Evolutionary conservation across 2,113 vertebrate species (phyloP), one percentile per base, ranked within the genome.

Genomic region (Dromaius novaehollandiae): DNA sequence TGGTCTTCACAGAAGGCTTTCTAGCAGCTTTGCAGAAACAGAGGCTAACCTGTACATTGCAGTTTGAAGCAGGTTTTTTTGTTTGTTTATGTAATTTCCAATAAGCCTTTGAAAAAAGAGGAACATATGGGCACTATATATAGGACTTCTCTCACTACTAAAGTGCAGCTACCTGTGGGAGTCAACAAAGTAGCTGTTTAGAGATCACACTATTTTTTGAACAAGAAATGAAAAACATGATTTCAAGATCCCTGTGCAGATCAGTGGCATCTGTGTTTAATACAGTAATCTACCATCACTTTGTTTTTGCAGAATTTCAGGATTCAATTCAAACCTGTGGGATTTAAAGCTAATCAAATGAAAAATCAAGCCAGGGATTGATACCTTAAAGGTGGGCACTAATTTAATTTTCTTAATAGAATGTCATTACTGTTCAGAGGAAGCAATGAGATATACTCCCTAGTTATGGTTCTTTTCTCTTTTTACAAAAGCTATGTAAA

Each of bases 111-210:
- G 77, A 64, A 94, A 86, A 63, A 58, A 89, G 79, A 77, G 21
- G 60, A 90, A 81, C 92, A 90, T 94, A 92, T 78, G 89, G 87
- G 20, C 16, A 18, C 71, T 94, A 60, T 94, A 80, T 69, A 81
- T 86, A 83, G 89, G 46, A 93, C 76, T 93, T 71, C n/a, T 73
- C 68, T 96, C 55, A 14, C 73, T 93, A 89, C 63, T 66, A 28
- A 95, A 81, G 64, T 86, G 40, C 42, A 88, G 63, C 51, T 96
- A 95, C 90, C 95, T 96, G 87, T 94, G 96, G 82, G 87, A 94
- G 63, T 79, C 63, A 44, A 61, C 85, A 90, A 88, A 90, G 85
- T 96, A 97, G 94, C 95, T 96, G 93, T 76, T 96, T 71, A 94
- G 84, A 96, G 76, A 90, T 83, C 81, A 88, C 70, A 60, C 70